These are phyloP conservation scores for Protophormia terraenovae DNA, from an alignment of 2,888 invertebrate genomes.

Conservation along the genomic window DNA sequence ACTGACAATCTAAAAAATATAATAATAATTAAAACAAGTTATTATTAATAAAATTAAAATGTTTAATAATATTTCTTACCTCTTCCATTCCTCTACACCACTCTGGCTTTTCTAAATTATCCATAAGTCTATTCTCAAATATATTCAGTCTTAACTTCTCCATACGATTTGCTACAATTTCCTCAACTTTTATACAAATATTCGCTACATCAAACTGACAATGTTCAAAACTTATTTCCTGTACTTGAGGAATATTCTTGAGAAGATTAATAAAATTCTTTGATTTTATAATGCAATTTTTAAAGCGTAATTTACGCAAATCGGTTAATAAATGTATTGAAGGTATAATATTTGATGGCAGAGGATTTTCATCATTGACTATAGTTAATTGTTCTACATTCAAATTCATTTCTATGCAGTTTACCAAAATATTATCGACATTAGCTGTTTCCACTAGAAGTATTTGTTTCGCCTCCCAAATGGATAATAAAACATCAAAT, in stretches of 20 bases:
- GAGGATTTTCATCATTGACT: constrained; percentile 46
- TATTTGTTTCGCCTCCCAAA: constrained; percentile 35
- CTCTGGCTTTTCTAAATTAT: not conserved
- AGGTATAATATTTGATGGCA: constrained; percentile 20
- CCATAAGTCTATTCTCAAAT: constrained; percentile 39
- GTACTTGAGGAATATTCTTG: constrained; percentile 30
- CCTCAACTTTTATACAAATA: constrained; percentile 14
- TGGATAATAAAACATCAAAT: constrained; percentile 49
- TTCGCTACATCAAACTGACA: constrained; percentile 31
- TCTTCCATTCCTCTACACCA: constrained; percentile 2
- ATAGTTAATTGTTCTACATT: constrained; percentile 51
- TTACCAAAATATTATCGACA: constrained; percentile 46
- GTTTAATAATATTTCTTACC: constrained; percentile 4
- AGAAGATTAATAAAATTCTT: constrained; percentile 25
- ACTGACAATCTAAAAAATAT: constrained; percentile 12
- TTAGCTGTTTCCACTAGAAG: constrained; percentile 49
- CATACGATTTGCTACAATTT: not conserved
- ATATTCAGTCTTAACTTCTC: constrained; percentile 54
- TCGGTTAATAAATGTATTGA: constrained; percentile 23
- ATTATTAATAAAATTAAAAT: not conserved
- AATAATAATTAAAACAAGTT: not conserved
- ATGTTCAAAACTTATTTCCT: constrained; percentile 56
- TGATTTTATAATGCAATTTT: constrained; percentile 10
- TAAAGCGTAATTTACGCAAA: constrained; percentile 48
- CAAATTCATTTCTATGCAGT: constrained; percentile 47